Percentiles rank a stretch among this genome's conserved stretches.
Evolutionary conservation across 1,140 invertebrate species (phyloP).

Genomic region (Aphaenogaster ashmeadi): DNA sequence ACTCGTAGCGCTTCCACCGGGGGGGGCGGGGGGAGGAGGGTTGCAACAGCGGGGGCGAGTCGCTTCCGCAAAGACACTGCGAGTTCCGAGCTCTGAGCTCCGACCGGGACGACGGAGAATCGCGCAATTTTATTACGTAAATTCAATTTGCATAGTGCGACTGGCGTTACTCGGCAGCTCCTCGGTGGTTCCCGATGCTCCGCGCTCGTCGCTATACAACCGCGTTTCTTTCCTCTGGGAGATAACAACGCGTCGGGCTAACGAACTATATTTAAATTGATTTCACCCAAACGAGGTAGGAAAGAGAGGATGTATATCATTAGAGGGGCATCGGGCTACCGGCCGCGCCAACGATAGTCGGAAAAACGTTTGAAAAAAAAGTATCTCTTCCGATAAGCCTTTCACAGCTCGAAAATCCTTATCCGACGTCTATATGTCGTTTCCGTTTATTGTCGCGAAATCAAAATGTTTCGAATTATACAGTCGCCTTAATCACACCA

Average conservation of each 20-base stretch:
- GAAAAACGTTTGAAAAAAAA: background rate
- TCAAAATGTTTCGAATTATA: slow-evolving; percentile 42
- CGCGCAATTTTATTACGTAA: slow-evolving; percentile 76
- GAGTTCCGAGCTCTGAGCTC: slow-evolving; percentile 40
- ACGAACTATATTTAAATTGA: slow-evolving; percentile 72
- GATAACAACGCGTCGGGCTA: slow-evolving; percentile 64
- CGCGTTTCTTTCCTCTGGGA: slow-evolving; percentile 59
- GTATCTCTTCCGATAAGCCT: background rate
- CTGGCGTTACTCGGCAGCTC: background rate
- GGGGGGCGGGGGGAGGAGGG: too few species aligned
- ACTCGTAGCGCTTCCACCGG: slow-evolving; percentile 71
- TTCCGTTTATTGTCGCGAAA: background rate
- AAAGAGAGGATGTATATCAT: background rate
- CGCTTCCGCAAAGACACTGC: slow-evolving; percentile 57
- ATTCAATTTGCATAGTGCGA: slow-evolving; percentile 72
- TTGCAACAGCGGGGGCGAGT: background rate
- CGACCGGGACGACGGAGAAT: slow-evolving; percentile 39
- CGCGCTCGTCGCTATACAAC: slow-evolving; percentile 15
- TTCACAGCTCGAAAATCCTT: background rate
- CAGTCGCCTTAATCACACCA: slow-evolving; percentile 19
- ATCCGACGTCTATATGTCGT: background rate
- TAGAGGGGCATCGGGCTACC: background rate
- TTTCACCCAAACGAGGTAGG: slow-evolving; percentile 43
- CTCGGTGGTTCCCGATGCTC: background rate
- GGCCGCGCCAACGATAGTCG: background rate